Base-by-base conservation (phyloP, 2,888 invertebrate species). In the Xanthia icteritia region DNA sequence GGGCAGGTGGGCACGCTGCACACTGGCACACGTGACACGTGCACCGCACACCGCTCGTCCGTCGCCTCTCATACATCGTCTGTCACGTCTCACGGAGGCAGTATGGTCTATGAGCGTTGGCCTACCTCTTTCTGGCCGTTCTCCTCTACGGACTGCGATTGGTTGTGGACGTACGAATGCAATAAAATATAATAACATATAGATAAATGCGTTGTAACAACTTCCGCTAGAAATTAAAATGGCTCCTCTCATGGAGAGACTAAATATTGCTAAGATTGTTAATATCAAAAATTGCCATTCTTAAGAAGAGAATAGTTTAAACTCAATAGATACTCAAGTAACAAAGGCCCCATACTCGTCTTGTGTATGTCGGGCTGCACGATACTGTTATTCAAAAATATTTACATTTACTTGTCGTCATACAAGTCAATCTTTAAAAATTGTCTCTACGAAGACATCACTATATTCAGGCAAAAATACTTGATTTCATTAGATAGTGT, bases 111-210 rank as follows among this genome's bases (percentile, higher is more conserved):
- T 94, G 94, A 95, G 93, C 93, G 92, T 93, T 79, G 91, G 95
- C 96, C 96, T 96, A 96, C 96, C 96, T 96, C 96, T 94, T 93
- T 96, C 89, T 95, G 96, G 94, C 96, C 96, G 95, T 96, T 96
- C 94, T 96, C 96, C 96, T 96, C 96, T 95, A 96, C 96, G 93
- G 96, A 95, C 96, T 96, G 96, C 96, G 96, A 95, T 96, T 96
- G 96, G 96, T 96, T 96, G 96, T 96, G 93, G 96, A 94, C 96
- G 96, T 94, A 96, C 94, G 96, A 96, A 96, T 96, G 96, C 96
- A 96, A 96, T 96, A 96, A 96, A 96, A 96, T 96, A 94, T 95
- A 96, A 95, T 94, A 96, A 95, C 94, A 96, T 94, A 95, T 95
- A 96, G 95, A 94, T 96, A 96, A 96, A 96, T 96, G 96, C 96